Evolutionary conservation across 2,888 invertebrate genomes (phyloP), one percentile per base, ranked within the genome.

Genomic region (Chloromyia formosa): DNA sequence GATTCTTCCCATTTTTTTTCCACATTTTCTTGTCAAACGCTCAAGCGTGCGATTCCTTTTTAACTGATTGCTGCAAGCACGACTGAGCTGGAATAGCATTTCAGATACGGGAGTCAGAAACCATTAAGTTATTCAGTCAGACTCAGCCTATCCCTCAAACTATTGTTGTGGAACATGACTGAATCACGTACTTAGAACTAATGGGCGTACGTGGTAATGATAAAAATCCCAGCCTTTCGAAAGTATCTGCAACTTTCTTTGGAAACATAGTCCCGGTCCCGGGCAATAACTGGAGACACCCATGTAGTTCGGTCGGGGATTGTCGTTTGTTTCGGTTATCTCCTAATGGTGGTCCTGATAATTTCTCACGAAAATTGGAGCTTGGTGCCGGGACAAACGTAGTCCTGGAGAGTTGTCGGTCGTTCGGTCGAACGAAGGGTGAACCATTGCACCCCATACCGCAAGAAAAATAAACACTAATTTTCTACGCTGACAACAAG

Each of bases 131-230:
- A 71, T 71, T 71, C 71, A 71, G 71, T 40, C 71, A 58, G 27
- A 35, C 27, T 56, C 71, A 56, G 71, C 56, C 58, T 58, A 53
- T 71, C 40, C 27, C 71, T 71, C 56, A 71, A 71, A 71, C 71
- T 71, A 71, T 71, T 71, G 71, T 71, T 71, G 56, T 58, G 58
- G 18, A 71, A 71, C 56, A 71, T 40, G 58, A 71, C 71, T 56
- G 71, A 71, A 71, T 71, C 71, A 71, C 71, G 71, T 71, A 71
- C 71, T 71, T 71, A 71, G 56, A 71, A 71, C 71, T 71, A 71
- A 71, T 71, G 71, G 58, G 40, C 71, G 71, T 71, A 71, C 71
- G 71, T 71, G 71, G 71, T 58, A 56, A 71, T 56, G 71, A 71
- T 71, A 71, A 71, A 71, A 71, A 71, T 66, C 45, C 22, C 20